phyloP scores from a whole-genome alignment of 2,113 vertebrate species.

The Gallinago undulata region DNA sequence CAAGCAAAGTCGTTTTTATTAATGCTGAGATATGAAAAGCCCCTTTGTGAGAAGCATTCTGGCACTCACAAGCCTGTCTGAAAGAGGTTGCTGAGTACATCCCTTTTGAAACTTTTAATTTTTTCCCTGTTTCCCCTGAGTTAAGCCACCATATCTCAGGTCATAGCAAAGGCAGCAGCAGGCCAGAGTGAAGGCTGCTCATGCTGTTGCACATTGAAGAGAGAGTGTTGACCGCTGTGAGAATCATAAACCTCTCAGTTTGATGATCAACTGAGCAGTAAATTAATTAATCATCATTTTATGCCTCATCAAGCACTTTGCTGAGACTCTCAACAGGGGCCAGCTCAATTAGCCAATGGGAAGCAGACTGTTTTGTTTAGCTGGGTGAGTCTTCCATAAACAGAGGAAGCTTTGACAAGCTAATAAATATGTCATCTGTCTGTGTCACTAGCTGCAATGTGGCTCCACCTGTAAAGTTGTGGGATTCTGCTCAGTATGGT shows the following conservation, averaged over 20 bases:
- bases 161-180: slow-evolving; percentile 87
- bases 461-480: slow-evolving; percentile 83
- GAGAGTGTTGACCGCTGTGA: slow-evolving; percentile 90
- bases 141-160: slow-evolving; percentile 75
- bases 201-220: slow-evolving; percentile 71
- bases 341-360: slow-evolving; percentile 87
- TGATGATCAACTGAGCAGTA: slow-evolving; percentile 98
- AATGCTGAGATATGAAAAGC: slow-evolving; percentile 22
- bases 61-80: not conserved
- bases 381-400: slow-evolving; percentile 86
- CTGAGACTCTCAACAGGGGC: slow-evolving; percentile 84
- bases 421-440: slow-evolving; percentile 98
- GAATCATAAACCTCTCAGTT: slow-evolving; percentile 94
- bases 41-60: not conserved
- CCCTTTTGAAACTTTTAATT: slow-evolving; percentile 33
- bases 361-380: slow-evolving; percentile 93
- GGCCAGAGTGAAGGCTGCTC: slow-evolving; percentile 71
- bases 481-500: slow-evolving; percentile 74
- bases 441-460: slow-evolving; percentile 84
- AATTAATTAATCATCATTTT: slow-evolving; percentile 99
- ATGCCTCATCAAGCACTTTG: slow-evolving; percentile 99
- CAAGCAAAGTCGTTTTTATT: slow-evolving; percentile 43
- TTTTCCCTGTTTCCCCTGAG: not conserved
- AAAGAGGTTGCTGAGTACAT: slow-evolving; percentile 4
- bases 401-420: slow-evolving; percentile 87